Evolutionary conservation across 2,888 invertebrate genomes (phyloP).

Genomic region (Taenaris catops): DNA sequence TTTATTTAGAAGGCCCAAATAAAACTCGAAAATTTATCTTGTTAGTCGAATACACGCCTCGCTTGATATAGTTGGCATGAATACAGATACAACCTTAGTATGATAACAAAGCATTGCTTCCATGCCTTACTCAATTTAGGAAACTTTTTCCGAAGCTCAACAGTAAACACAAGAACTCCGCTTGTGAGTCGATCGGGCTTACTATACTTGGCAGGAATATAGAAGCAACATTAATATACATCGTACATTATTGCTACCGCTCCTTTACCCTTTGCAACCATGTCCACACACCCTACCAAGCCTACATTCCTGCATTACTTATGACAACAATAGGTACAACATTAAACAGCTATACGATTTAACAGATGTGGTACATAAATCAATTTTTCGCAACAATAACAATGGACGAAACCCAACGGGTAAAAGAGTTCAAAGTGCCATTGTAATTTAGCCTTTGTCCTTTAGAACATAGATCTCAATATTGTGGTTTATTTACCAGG

Average conservation of each 20-base stretch:
- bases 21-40: too few relatives aligned
- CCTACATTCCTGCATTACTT: conserved; percentile 34
- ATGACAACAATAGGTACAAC: conserved; percentile 37
- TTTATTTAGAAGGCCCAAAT: too few relatives aligned
- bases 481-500: conserved; percentile 4
- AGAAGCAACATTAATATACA: too few relatives aligned
- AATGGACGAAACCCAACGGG: conserved; percentile 1
- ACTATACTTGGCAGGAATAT: too few relatives aligned
- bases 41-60: too few relatives aligned
- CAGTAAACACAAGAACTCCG: too few relatives aligned
- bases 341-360: conserved; percentile 38
- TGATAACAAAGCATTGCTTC: too few relatives aligned
- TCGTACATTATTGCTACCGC: not conserved
- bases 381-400: conserved; percentile 75
- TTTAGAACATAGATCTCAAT: conserved; percentile 20
- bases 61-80: too few relatives aligned
- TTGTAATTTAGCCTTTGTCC: conserved; percentile 1
- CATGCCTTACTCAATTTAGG: too few relatives aligned
- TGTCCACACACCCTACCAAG: conserved; percentile 27
- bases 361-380: conserved; percentile 73
- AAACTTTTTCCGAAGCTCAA: too few relatives aligned
- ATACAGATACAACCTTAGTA: too few relatives aligned
- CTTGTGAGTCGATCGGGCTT: too few relatives aligned
- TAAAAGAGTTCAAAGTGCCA: conserved; percentile 2
- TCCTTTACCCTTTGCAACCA: conserved; percentile 8